Evolutionary conservation across 1,140 invertebrate species (phyloP).

Genomic region (Nymphalis io): DNA sequence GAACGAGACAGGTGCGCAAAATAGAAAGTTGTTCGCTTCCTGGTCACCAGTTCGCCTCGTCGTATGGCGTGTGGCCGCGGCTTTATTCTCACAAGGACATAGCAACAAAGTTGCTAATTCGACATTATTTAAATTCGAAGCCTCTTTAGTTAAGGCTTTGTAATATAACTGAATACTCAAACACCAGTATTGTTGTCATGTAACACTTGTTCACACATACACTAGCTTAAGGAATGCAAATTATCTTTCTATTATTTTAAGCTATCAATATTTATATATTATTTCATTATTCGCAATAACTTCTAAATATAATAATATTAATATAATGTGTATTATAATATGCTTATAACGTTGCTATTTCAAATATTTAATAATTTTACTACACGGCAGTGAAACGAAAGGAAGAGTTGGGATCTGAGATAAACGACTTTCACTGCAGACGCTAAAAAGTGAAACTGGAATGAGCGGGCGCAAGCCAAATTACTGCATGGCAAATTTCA

Average conservation of each 20-base stretch:
- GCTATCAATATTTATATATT: background rate
- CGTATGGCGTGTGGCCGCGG: constrained; percentile 43
- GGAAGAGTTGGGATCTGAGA: constrained; percentile 64
- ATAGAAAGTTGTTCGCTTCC: constrained; percentile 80
- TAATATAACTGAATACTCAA: constrained; percentile 10
- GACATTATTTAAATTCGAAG: background rate
- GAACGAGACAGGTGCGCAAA: constrained; percentile 75
- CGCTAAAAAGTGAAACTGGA: constrained; percentile 77
- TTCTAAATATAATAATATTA: background rate
- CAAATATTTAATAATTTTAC: constrained; percentile 14
- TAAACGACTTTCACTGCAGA: constrained; percentile 68
- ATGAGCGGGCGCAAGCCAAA: constrained; percentile 44
- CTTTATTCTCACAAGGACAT: constrained; percentile 60
- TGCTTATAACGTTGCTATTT: background rate
- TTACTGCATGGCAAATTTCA: constrained; percentile 41
- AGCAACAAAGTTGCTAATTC: constrained; percentile 19
- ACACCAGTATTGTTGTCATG: background rate
- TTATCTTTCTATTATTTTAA: constrained; percentile 10
- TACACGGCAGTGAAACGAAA: constrained; percentile 44
- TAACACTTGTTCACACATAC: constrained; percentile 27
- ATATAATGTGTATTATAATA: background rate
- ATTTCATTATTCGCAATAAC: too few species aligned
- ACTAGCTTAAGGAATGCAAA: constrained; percentile 22
- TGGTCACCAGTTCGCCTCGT: constrained; percentile 70
- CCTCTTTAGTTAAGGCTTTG: background rate